A percentile compares a stretch with the other conserved stretches of the same genome.
Conservation (phyloP, 2,888 invertebrate species). For the Crioceris asparagi region DNA sequence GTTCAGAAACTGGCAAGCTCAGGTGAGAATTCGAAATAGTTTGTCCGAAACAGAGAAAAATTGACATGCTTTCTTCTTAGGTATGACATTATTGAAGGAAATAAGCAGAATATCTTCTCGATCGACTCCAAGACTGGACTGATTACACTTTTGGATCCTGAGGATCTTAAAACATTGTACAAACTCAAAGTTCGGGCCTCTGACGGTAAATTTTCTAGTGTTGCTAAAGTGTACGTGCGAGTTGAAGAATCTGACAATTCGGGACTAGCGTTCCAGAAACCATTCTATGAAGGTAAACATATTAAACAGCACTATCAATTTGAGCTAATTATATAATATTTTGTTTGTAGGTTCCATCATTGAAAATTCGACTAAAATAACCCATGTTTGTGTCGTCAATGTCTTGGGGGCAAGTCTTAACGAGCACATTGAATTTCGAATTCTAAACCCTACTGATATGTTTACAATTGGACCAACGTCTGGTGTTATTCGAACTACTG, state of each 20-base stretch:
- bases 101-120: constrained; percentile 55
- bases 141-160: constrained; percentile 53
- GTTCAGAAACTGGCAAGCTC: constrained; percentile 22
- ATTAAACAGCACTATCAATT: too few relatives aligned
- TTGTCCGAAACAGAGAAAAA: constrained; percentile 2
- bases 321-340: too few relatives aligned
- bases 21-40: constrained; percentile 18
- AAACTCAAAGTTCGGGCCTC: constrained; percentile 71
- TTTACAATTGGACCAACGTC: constrained; percentile 84
- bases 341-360: constrained; percentile 64
- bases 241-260: constrained; percentile 60
- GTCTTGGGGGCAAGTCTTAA: constrained; percentile 80
- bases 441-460: constrained; percentile 76
- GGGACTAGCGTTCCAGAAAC: constrained; percentile 72
- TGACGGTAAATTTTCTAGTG: constrained; percentile 72
- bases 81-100: constrained; percentile 78
- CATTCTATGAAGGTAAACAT: constrained; percentile 70
- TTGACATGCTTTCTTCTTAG: constrained; percentile 49
- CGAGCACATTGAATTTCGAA: constrained; percentile 76
- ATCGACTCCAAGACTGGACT: constrained; percentile 58
- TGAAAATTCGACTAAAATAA: constrained; percentile 77
- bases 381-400: constrained; percentile 72
- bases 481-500: constrained; percentile 80
- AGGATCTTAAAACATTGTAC: constrained; percentile 50
- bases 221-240: constrained; percentile 57